These are phyloP conservation scores for Conopomorpha cramerella DNA, from an alignment of 1,140 invertebrate genomes.

Conservation along the genomic window DNA sequence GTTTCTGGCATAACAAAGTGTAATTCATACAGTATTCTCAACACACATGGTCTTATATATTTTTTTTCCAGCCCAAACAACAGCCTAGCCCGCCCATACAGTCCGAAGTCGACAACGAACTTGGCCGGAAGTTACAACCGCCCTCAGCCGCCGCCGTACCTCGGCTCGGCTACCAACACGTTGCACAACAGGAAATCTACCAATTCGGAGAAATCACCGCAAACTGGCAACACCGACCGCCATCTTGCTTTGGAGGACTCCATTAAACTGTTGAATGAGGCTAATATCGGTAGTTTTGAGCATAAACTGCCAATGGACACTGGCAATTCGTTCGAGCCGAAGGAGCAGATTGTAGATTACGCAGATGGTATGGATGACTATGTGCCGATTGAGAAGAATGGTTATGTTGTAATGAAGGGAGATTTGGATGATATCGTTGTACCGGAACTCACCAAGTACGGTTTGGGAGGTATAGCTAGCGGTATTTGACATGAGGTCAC, in stretches of 20 bases:
- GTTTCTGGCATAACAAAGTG: no score
- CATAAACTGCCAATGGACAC: constrained; percentile 17
- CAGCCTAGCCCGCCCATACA: constrained; percentile 40
- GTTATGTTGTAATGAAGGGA: constrained; percentile 17
- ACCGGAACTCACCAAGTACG: constrained; percentile 33
- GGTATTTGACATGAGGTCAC: constrained; percentile 48
- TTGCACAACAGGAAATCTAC: constrained; percentile 28
- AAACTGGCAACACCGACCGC: constrained; percentile 8
- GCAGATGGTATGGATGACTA: constrained; percentile 38
- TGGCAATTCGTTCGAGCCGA: no score
- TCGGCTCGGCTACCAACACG: constrained; percentile 34
- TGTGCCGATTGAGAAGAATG: constrained; percentile 19
- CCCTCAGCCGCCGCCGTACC: constrained; percentile 51
- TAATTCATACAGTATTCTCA: not conserved
- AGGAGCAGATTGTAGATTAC: constrained; percentile 32
- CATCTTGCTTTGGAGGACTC: constrained; percentile 47
- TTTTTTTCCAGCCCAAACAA: constrained; percentile 42
- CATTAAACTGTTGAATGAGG: constrained; percentile 49
- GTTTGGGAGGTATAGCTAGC: constrained; percentile 17
- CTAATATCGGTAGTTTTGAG: constrained; percentile 38
- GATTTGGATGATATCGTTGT: constrained; percentile 36
- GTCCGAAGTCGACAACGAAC: constrained; percentile 44
- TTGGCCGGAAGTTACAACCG: constrained; percentile 45
- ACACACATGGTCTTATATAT: not conserved
- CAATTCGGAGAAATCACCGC: constrained; percentile 2